Evolutionary conservation across 2,888 invertebrate species (phyloP), one percentile per base, ranked within the genome.

Genomic region (Silvanus unidentatus): DNA sequence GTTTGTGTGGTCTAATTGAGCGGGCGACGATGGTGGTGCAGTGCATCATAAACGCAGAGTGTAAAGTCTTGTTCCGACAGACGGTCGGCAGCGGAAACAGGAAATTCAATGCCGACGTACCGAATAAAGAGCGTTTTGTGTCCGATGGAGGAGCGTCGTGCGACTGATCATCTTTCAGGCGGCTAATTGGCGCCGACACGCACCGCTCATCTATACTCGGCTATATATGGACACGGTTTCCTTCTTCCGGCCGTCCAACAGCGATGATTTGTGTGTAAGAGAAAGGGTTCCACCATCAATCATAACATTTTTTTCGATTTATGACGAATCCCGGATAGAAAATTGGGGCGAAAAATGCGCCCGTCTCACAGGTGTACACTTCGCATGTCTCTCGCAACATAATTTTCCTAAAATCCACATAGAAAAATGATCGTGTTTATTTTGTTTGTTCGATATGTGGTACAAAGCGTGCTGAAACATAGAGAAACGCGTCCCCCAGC

Each of bases 1-100:
- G 47, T 49, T n/a, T 45, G 44, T 45, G 44, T 34, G 32, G 52
- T 47, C 55, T 57, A 59, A 58, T 58, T 56, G 57, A 55, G 50
- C 47, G 49, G 40, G 49, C 50, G 49, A 49, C 52, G 54, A 52
- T 54, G 57, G n/a, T n/a, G 55, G 49, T 32, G 32, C 37, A 60
- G 62, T 65, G 60, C 65, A 66, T 68, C 68, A 69, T 69, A 68
- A 67, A 65, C 61, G 60, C 59, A 55, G 67, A 72, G 71, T 72
- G 69, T 69, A 71, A 71, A 72, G 64, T 70, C 71, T 69, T 72
- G 72, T 72, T 69, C 66, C 66, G 70, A 66, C 69, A 64, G 67
- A 56, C 69, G 70, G 59, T 66, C 65, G 63, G 12, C n/a, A 60
- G 69, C 70, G 72, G 72, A 70, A 68, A 66, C 68, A 58, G 67